Base-by-base conservation (phyloP, 2,113 vertebrate species). In the Todiramphus chloris region DNA sequence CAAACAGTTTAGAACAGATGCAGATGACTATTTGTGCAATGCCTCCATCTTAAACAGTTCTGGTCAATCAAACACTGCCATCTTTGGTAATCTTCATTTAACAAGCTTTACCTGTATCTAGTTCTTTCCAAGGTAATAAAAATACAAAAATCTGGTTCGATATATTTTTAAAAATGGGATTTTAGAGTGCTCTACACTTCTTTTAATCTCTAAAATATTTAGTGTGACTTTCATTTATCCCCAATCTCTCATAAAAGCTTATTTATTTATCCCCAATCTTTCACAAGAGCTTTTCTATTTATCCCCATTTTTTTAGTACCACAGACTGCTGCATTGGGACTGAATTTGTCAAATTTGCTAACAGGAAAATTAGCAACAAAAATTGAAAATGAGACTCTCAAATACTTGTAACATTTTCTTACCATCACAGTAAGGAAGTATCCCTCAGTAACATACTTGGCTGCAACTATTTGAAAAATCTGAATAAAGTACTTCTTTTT, bases 201-300 rank as follows among this genome's bases (percentile, higher is more conserved):
- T 48, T 59, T 44, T 5, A 55, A 78, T 70, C 23, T 83, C 21
- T 83, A 77, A 73, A 88, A 80, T 48, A 76, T 60, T 89, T 89
- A 91, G 91, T 87, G 83, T 94, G 43, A 69, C 80, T 83, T 80
- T 85, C 11, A 55, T 83, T 69, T 93, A 95, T 94, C 92, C 79
- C 93, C 90, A 81, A 5, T 48, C 5, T 89, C 75, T 56, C 2
- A 2, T 13, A 72, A 90, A 10, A 94, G 35, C 37, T 91, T 89
- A 73, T 77, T 63, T 9, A 9, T 50, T 27, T 41, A 75, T 69
- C 64, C 58, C 83, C 77, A 68, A 2, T 28, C 11, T 70, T 64
- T 82, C 23, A 20, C 35, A 63, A 33, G 48, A 63, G 30, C 56
- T 63, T 74, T 44, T 82, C 5, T 7, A 41, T 51, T 28, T 53